Percentiles rank a stretch among this genome's conserved stretches.
phyloP scores from a whole-genome alignment of 2,888 invertebrate species.

The Apoderus coryli region DNA sequence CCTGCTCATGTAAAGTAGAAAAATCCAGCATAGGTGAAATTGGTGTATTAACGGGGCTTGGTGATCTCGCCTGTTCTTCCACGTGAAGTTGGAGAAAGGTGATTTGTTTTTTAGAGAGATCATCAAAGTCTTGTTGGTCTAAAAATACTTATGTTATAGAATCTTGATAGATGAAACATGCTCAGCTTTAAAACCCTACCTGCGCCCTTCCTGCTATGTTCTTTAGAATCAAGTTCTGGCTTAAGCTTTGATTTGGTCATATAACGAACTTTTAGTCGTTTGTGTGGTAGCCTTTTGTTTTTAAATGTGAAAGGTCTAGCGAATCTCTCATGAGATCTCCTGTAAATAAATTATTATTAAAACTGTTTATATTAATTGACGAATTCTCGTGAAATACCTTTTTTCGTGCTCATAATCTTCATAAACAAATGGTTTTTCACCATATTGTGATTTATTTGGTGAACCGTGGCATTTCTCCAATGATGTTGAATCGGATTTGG shows the following conservation, averaged over 20 bases:
- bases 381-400: no score
- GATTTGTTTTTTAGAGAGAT: conserved; percentile 16
- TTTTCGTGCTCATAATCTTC: conserved; percentile 48
- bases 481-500: conserved; percentile 25
- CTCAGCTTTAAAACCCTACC: no score
- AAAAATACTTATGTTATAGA: neutral
- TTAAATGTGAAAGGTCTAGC: conserved; percentile 44
- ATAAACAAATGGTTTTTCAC: conserved; percentile 25
- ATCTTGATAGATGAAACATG: no score
- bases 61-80: conserved; percentile 27
- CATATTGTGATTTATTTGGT: conserved; percentile 21
- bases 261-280: conserved; percentile 19
- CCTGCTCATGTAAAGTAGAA: conserved; percentile 41
- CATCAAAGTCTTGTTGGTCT: conserved; percentile 27
- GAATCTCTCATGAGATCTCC: conserved; percentile 49
- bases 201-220: no score
- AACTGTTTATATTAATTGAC: no score
- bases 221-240: no score
- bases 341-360: no score
- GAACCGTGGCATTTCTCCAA: conserved; percentile 25
- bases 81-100: conserved; percentile 23
- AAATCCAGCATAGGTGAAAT: conserved; percentile 37
- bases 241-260: conserved; percentile 21
- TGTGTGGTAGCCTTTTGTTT: conserved; percentile 33
- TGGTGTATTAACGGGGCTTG: conserved; percentile 26